Percentiles rank a stretch among this genome's conserved stretches.
Conservation (phyloP, 1,140 invertebrate species). For the Leptinotarsa texana region DNA sequence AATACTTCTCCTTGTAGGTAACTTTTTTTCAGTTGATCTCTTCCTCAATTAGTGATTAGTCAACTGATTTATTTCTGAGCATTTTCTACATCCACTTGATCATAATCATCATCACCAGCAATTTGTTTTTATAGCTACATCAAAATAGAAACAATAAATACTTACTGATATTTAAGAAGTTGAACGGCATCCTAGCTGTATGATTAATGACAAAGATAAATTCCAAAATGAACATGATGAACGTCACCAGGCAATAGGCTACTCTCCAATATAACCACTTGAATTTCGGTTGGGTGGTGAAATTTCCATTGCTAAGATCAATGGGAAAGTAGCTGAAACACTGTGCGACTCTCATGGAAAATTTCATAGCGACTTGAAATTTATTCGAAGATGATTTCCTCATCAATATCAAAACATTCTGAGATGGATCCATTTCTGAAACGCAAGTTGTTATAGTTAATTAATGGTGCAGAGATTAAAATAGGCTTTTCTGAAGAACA, state of each 20-base stretch:
- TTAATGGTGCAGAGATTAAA: no score
- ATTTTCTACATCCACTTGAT: no score
- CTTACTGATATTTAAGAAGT: neutral
- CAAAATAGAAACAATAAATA: neutral
- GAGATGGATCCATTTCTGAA: neutral
- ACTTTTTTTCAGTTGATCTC: no score
- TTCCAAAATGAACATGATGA: conserved; percentile 13
- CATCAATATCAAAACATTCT: neutral
- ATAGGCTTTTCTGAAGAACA: no score
- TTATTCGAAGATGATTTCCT: neutral
- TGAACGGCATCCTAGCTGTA: neutral
- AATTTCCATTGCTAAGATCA: neutral
- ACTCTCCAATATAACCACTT: conserved; percentile 22
- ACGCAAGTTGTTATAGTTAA: neutral
- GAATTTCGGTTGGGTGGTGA: neutral
- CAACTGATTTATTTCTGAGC: no score
- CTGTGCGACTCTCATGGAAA: conserved; percentile 3
- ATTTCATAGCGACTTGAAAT: conserved; percentile 3
- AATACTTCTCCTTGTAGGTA: no score
- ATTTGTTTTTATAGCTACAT: no score
- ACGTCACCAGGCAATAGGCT: neutral
- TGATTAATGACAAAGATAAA: conserved; percentile 11
- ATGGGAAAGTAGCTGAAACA: conserved; percentile 17
- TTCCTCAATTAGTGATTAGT: no score
- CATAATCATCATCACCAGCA: no score